Evolutionary conservation across 1,140 invertebrate species (phyloP).

Genomic region (Physella acuta): DNA sequence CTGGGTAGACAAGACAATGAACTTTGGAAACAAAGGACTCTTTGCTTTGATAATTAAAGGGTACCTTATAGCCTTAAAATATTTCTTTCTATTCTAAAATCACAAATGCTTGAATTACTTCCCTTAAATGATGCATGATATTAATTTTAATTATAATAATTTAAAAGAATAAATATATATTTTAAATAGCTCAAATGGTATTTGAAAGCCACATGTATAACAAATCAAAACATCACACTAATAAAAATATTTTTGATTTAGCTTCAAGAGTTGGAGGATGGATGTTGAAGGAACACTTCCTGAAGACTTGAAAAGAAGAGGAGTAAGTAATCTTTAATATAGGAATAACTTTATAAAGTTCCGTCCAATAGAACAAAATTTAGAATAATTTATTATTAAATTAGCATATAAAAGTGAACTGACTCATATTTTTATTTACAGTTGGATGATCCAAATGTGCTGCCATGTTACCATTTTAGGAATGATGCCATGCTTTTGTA

Average conservation of each 20-base stretch:
- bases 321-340: slow-evolving; percentile 39
- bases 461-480: slow-evolving; percentile 63
- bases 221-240: too few relatives aligned
- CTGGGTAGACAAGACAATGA: slow-evolving; percentile 64
- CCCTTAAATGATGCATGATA: too few relatives aligned
- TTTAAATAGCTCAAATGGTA: too few relatives aligned
- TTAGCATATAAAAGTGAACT: too few relatives aligned
- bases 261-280: slow-evolving; percentile 44
- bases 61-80: too few relatives aligned
- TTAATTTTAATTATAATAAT: too few relatives aligned
- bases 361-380: background rate
- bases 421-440: slow-evolving; percentile 19
- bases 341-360: background rate
- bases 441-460: slow-evolving; percentile 40
- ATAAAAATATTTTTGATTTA: too few relatives aligned
- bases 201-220: too few relatives aligned
- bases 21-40: slow-evolving; percentile 60
- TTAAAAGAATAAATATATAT: too few relatives aligned
- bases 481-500: slow-evolving; percentile 62
- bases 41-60: slow-evolving; percentile 58
- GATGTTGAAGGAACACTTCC: slow-evolving; percentile 51
- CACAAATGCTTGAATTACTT: too few relatives aligned
- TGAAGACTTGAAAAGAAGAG: slow-evolving; percentile 50
- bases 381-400: background rate
- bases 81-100: background rate